Conservation (phyloP, 1,140 invertebrate species). For the Solenopsis fugax region DNA sequence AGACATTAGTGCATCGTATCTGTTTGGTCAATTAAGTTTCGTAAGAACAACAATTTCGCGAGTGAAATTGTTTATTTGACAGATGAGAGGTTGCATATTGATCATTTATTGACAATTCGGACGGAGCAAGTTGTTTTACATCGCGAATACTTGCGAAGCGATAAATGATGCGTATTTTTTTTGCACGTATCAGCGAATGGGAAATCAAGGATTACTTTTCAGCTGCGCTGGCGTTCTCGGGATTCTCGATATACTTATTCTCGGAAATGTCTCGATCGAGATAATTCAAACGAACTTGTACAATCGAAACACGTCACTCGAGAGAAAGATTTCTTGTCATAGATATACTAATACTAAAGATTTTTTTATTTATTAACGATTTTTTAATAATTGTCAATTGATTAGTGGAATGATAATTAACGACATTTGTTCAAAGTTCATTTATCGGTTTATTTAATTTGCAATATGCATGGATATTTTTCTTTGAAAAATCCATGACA, state of each 20-base stretch:
- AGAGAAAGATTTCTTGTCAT: neutral
- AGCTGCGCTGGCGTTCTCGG: neutral
- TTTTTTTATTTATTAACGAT: no score
- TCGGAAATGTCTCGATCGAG: slow-evolving; percentile 10
- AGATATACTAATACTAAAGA: neutral
- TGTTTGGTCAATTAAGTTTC: slow-evolving; percentile 22
- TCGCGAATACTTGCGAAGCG: neutral
- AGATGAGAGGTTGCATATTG: neutral
- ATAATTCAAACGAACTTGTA: neutral
- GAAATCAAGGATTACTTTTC: neutral
- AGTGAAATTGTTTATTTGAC: slow-evolving; percentile 21
- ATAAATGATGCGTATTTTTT: slow-evolving; percentile 17
- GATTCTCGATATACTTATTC: neutral
- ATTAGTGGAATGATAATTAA: neutral
- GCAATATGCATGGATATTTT: neutral
- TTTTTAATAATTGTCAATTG: neutral
- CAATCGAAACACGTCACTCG: neutral
- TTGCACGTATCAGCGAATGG: neutral
- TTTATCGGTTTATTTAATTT: neutral
- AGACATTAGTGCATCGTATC: neutral
- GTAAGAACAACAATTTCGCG: neutral
- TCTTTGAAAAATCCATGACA: neutral
- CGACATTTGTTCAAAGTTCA: neutral
- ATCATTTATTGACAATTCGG: slow-evolving; percentile 11
- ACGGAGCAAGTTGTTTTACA: neutral